A percentile compares a stretch with the other conserved stretches of the same genome.
Evolutionary conservation across 2,113 vertebrate genomes (phyloP).

Genomic region (Lampris incognitus): DNA sequence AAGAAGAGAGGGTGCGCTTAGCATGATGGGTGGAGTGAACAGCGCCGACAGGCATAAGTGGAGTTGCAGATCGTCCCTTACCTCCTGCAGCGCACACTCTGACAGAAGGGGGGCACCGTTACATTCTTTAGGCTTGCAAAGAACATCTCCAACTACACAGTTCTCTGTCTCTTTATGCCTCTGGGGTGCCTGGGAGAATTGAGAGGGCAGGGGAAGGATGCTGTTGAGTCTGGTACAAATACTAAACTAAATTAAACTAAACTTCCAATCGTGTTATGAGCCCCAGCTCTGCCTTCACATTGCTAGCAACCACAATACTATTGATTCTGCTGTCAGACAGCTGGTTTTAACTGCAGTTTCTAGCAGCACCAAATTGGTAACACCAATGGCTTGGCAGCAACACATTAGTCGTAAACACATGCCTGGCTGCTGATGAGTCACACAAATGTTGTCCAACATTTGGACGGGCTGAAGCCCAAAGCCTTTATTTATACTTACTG

Average conservation of each 20-base stretch:
- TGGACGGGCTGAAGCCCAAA: no score
- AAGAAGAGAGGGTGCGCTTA: slow-evolving; percentile 88
- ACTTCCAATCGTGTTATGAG: background rate
- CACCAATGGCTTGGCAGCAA: no score
- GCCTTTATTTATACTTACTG: no score
- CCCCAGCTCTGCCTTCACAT: background rate
- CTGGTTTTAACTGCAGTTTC: no score
- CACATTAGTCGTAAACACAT: background rate
- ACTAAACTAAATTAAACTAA: background rate
- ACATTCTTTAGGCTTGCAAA: slow-evolving; percentile 48
- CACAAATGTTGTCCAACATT: no score
- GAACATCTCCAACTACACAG: slow-evolving; percentile 11
- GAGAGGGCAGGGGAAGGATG: background rate
- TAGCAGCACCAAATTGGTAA: no score
- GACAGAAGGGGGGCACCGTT: slow-evolving; percentile 65
- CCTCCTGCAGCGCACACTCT: slow-evolving; percentile 71
- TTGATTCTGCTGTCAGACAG: no score
- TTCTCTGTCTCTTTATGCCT: slow-evolving; percentile 65
- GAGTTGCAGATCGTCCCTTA: slow-evolving; percentile 87
- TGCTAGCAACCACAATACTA: background rate
- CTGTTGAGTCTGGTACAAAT: background rate
- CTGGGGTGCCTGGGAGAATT: slow-evolving; percentile 66
- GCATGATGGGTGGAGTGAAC: slow-evolving; percentile 85
- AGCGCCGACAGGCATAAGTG: slow-evolving; percentile 87
- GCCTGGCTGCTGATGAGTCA: background rate